phyloP scores from a whole-genome alignment of 2,888 invertebrate genomes.

The Pelosia muscerda region DNA sequence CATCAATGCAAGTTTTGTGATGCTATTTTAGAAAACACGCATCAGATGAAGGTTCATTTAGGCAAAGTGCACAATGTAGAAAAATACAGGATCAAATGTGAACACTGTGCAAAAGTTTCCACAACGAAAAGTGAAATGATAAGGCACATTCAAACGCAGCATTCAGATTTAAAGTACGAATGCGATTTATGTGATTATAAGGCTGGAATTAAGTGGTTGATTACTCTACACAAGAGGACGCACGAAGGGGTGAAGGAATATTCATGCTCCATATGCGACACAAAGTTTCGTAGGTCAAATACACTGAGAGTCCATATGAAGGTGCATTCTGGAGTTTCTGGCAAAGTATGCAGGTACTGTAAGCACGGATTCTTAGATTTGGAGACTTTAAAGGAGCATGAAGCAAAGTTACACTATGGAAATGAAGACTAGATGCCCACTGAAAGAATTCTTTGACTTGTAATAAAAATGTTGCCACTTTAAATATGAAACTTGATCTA shows the following conservation, averaged over 20 bases:
- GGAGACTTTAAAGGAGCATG: constrained; percentile 62
- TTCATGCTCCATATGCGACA: constrained; percentile 85
- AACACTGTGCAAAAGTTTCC: constrained; percentile 76
- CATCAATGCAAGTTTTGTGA: constrained; percentile 67
- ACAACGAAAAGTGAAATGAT: constrained; percentile 84
- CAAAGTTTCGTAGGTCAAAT: constrained; percentile 84
- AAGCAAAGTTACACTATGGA: constrained; percentile 62
- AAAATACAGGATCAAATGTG: constrained; percentile 71
- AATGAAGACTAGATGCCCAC: constrained; percentile 42
- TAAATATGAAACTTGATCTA: background rate
- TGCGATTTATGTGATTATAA: constrained; percentile 75
- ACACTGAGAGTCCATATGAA: constrained; percentile 75
- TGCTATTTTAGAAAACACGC: constrained; percentile 61
- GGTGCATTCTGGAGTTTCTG: constrained; percentile 69
- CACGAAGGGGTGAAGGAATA: constrained; percentile 83
- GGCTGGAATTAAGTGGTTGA: constrained; percentile 69
- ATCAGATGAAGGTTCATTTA: constrained; percentile 74
- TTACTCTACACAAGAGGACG: constrained; percentile 77
- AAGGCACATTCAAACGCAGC: constrained; percentile 83
- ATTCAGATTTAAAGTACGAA: constrained; percentile 67
- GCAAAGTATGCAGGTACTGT: constrained; percentile 72
- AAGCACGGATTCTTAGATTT: constrained; percentile 64
- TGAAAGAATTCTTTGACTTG: background rate
- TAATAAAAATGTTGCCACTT: background rate
- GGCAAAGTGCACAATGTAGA: constrained; percentile 76